Base-by-base conservation (phyloP, 2,113 vertebrate species). In the Brachyhypopomus occidentalis region DNA sequence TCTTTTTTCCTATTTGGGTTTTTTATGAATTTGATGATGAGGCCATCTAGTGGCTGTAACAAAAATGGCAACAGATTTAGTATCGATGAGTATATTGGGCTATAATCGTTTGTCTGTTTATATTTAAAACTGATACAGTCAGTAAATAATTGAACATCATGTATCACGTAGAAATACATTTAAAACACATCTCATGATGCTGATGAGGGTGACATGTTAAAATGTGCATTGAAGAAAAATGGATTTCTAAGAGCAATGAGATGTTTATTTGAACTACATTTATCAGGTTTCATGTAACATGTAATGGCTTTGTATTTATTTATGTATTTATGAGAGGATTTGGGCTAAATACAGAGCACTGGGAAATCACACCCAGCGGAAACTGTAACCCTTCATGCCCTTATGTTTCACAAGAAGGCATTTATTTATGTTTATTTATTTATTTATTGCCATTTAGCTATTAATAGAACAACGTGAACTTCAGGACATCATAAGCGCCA, bases 21-120 rank as follows among this genome's bases (percentile, higher is more conserved):
- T 30, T 7, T 1, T 19, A 55, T 56, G 1, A 14, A 84, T 85
- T 69, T 84, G 77, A 27, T 55, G 20, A 84, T 41, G 48, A 20
- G 34, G 88, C 84, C 88, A 87, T 82, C 88, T 87, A 85, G 83
- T 84, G 88, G 83, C 34, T 38, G 73, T 22, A 27, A 12, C 5
- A 59, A n/a, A 58, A 11, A 79, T 45, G 59, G 20, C 5, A 75
- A 25, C 16, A 16, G 56, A 34, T 64, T 6, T 5, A 58, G 3
- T 25, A 4, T 41, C 22, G 34, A 0, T 76, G 56, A 60, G 20
- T 16, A 75, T n/a, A 23, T 12, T 3, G 52, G 19, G 0, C 23
- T 4, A 41, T 1, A 34, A 16, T 69, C 16, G 30, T 82, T 77
- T 78, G 45, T 55, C 0, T 72, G 20, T 22, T 14, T 25, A 25